Conservation (phyloP, 35 echinoderm and acorn worm genomes). For the Heliocidaris tuberculata region DNA sequence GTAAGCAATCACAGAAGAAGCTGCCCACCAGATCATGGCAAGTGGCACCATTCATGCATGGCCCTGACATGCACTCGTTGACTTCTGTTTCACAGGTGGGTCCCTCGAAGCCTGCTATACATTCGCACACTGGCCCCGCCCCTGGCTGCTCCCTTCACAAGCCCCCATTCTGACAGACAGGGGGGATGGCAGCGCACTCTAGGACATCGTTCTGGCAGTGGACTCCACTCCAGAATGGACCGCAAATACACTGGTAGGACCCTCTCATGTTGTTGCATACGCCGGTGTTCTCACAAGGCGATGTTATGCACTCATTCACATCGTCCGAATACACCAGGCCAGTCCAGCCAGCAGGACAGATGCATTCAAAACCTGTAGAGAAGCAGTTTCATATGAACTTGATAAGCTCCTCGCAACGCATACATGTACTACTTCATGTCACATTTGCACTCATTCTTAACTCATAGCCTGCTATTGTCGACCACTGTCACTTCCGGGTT, state of each 20-base stretch:
- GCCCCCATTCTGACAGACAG: constrained; percentile 84
- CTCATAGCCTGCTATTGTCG: too few relatives aligned
- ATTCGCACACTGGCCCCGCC: constrained; percentile 63
- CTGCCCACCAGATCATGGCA: constrained; percentile 79
- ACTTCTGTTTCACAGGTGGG: constrained; percentile 65
- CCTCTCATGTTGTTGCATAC: constrained; percentile 74
- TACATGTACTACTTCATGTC: not conserved
- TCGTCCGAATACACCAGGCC: constrained; percentile 76
- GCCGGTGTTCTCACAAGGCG: constrained; percentile 67
- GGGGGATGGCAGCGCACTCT: constrained; percentile 81
- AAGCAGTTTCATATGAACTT: not conserved
- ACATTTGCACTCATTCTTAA: not conserved
- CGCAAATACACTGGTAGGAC: constrained; percentile 79
- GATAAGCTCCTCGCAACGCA: not conserved
- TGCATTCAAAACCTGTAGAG: constrained; percentile 69
- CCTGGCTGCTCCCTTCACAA: constrained; percentile 82
- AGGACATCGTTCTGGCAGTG: constrained; percentile 74
- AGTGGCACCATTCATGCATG: constrained; percentile 82
- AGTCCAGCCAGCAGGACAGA: constrained; percentile 65
- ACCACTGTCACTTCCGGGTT: too few relatives aligned
- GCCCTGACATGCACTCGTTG: constrained; percentile 73
- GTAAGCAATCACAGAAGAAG: constrained; percentile 72
- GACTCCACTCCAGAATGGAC: constrained; percentile 61
- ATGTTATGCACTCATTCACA: constrained; percentile 78
- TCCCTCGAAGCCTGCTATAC: constrained; percentile 69